Evolutionary conservation across 2,113 vertebrate species (phyloP).

Genomic region (Aptenodytes patagonicus): DNA sequence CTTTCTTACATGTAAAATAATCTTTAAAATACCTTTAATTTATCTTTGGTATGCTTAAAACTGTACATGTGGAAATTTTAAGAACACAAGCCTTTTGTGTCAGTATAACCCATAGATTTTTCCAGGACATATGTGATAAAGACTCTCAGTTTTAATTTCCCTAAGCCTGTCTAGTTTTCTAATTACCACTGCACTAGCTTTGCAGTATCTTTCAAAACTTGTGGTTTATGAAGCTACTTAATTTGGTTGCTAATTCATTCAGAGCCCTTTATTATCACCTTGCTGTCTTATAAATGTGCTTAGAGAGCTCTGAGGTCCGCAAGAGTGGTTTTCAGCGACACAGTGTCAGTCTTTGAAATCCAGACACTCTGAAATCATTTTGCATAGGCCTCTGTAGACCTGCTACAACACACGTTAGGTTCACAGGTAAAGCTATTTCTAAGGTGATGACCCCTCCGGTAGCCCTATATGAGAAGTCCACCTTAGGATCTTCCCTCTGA

Average conservation of each 20-base stretch:
- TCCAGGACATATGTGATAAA: not conserved
- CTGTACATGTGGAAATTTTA: not conserved
- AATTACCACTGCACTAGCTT: not conserved
- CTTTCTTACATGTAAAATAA: not conserved
- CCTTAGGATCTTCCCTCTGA: not conserved
- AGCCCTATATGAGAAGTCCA: not conserved
- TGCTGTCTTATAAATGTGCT: not conserved
- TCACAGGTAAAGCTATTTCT: not conserved
- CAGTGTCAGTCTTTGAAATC: not conserved
- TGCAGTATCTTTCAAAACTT: not conserved
- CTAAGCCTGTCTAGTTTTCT: not conserved
- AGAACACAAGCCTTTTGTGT: not conserved
- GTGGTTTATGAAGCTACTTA: not conserved
- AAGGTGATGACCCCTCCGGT: not conserved
- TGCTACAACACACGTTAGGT: not conserved
- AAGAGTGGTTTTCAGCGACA: not conserved
- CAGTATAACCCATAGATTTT: not conserved
- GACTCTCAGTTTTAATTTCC: not conserved
- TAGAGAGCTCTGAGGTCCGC: not conserved
- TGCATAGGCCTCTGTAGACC: not conserved
- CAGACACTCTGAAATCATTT: not conserved
- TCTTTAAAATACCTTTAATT: not conserved
- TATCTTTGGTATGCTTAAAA: not conserved
- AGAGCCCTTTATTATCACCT: not conserved
- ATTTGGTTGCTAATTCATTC: not conserved